Evolutionary conservation across 92 coral and sea anemone species (phyloP).

Genomic region (Epizoanthus rinbou): DNA sequence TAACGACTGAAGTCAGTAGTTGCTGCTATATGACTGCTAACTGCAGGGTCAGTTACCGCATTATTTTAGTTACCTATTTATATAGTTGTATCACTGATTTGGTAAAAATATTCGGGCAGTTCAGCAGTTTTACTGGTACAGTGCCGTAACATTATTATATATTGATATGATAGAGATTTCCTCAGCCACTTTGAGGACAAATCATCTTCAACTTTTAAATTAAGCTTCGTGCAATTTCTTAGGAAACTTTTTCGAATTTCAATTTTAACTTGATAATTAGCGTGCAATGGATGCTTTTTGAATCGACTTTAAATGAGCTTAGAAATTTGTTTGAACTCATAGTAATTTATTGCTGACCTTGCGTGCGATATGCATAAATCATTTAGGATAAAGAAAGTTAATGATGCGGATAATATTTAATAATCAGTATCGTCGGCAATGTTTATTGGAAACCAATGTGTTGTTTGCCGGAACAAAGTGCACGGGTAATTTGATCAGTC

Average conservation of each 20-base stretch:
- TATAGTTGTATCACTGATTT: too few relatives aligned
- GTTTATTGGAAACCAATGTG: neutral
- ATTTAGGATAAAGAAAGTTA: neutral
- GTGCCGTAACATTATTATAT: too few relatives aligned
- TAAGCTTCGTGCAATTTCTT: neutral
- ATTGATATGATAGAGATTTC: too few relatives aligned
- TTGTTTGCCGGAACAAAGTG: neutral
- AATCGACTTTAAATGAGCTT: neutral
- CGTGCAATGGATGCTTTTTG: neutral
- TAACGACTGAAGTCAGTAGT: too few relatives aligned
- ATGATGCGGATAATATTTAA: neutral
- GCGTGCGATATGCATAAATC: neutral
- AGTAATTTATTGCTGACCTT: slow-evolving; percentile 1
- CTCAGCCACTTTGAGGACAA: neutral
- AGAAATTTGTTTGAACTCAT: neutral
- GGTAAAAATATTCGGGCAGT: too few relatives aligned
- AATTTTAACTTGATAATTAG: neutral
- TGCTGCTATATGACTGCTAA: too few relatives aligned
- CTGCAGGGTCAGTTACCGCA: too few relatives aligned
- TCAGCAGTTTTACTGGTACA: too few relatives aligned
- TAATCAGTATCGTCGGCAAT: neutral
- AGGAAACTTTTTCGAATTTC: slow-evolving; percentile 7
- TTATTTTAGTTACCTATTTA: too few relatives aligned
- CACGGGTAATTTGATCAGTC: too few relatives aligned
- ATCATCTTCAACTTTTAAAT: neutral